Conservation (phyloP, 2,113 vertebrate species). For the Microcebus tavaratra region DNA sequence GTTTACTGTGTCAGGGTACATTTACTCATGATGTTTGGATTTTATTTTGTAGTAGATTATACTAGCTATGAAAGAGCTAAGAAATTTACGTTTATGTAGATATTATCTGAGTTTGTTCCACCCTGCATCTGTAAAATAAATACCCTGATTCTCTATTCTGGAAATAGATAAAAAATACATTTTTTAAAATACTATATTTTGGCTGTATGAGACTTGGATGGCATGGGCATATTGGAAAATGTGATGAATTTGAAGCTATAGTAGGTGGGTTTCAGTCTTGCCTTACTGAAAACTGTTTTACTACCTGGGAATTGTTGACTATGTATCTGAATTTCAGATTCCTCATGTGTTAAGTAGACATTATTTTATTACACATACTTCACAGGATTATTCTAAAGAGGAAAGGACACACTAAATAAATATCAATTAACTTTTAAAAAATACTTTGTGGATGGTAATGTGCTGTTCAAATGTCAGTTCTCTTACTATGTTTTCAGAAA, state of each 20-base stretch:
- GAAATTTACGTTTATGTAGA: not conserved
- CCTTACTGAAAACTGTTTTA: not conserved
- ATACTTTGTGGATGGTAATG: not conserved
- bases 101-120: slow-evolving; percentile 18
- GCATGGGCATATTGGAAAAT: not conserved
- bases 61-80: not conserved
- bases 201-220: not conserved
- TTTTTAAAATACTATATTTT: not conserved
- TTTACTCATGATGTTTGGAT: not conserved
- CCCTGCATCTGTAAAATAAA: not conserved
- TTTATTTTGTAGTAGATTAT: not conserved
- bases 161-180: not conserved
- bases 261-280: not conserved
- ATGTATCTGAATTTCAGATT: slow-evolving; percentile 16
- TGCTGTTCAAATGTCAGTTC: not conserved
- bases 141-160: not conserved
- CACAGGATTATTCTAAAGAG: slow-evolving; percentile 1
- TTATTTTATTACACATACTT: slow-evolving; percentile 6
- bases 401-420: not conserved
- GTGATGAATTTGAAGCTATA: not conserved
- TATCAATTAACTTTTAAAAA: not conserved
- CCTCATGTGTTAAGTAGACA: not conserved
- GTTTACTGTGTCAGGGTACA: not conserved
- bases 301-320: not conserved
- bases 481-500: slow-evolving; percentile 22